Conservation (phyloP, 1,140 invertebrate genomes). For the Armadillidium nasatum region DNA sequence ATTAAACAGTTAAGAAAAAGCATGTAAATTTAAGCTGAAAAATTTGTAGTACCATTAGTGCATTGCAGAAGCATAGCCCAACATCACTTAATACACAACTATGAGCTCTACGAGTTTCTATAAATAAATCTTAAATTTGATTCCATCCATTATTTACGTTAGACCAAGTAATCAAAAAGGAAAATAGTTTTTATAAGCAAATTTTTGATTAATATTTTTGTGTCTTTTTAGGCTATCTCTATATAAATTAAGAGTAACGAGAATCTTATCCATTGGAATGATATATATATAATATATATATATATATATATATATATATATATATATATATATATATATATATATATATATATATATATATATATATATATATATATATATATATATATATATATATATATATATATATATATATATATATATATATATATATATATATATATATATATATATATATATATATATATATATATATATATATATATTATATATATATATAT, state of each 20-base stretch:
- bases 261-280: not conserved
- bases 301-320: slow-evolving; percentile 7
- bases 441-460: not conserved
- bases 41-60: too few species aligned
- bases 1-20: too few species aligned
- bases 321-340: slow-evolving; percentile 4
- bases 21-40: too few species aligned
- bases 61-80: too few species aligned
- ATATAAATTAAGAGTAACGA: not conserved
- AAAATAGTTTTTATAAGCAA: not conserved
- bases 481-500: not conserved
- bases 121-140: not conserved
- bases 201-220: not conserved
- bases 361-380: too few species aligned
- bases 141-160: not conserved
- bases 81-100: too few species aligned
- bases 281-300: slow-evolving; percentile 13
- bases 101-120: too few species aligned
- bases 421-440: not conserved
- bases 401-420: slow-evolving; percentile 6
- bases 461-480: not conserved
- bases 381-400: too few species aligned
- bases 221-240: not conserved
- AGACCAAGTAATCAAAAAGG: not conserved
- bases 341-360: not conserved